phyloP scores from a whole-genome alignment of 2,888 invertebrate genomes.

The Cephus runcator region DNA sequence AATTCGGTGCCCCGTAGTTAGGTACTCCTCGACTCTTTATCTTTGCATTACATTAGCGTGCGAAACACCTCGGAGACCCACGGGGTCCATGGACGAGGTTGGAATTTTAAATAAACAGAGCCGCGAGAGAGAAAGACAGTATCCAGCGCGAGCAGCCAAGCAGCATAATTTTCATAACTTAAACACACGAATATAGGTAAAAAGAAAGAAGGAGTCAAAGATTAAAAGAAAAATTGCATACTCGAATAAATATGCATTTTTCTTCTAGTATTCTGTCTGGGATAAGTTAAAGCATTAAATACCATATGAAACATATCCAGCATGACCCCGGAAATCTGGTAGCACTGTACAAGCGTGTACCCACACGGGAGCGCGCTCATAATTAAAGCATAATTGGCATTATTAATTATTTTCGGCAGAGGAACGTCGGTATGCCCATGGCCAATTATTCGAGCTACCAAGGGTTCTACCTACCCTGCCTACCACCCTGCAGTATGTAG shows the following conservation, averaged over 20 bases:
- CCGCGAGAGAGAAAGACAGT: not conserved
- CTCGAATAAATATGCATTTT: not conserved
- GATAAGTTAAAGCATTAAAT: not conserved
- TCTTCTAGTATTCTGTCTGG: not conserved
- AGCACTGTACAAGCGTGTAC: not conserved
- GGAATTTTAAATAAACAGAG: constrained; percentile 22
- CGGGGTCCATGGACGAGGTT: constrained; percentile 11
- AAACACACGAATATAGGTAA: constrained; percentile 4
- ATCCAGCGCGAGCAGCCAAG: constrained; percentile 3
- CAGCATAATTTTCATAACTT: constrained; percentile 17
- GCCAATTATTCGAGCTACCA: not conserved
- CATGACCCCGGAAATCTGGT: not conserved
- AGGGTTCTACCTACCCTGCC: not conserved
- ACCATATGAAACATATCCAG: not conserved
- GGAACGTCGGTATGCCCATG: not conserved
- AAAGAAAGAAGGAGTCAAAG: not conserved
- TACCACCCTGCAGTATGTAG: not conserved
- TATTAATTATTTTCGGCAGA: not conserved
- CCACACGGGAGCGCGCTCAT: not conserved
- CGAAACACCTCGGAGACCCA: constrained; percentile 12
- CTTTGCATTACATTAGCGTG: constrained; percentile 37
- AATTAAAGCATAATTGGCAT: not conserved
- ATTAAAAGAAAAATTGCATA: not conserved
- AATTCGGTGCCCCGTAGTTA: constrained; percentile 49
- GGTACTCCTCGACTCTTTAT: constrained; percentile 22